A percentile compares a stretch with the other conserved stretches of the same genome.
phyloP scores from a whole-genome alignment of 1,140 invertebrate genomes.

The Halictus rubicundus region DNA sequence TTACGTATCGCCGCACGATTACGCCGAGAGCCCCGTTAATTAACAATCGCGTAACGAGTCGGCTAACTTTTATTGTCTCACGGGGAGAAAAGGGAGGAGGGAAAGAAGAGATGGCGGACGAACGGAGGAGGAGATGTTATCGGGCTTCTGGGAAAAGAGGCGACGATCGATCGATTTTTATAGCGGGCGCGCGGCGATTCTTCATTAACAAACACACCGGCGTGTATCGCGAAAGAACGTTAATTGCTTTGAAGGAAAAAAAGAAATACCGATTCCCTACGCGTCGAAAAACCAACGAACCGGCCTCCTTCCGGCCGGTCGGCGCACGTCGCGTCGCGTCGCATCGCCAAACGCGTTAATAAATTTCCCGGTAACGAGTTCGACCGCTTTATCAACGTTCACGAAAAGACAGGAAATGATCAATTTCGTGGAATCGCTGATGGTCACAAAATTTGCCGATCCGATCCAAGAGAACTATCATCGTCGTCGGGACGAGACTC shows the following conservation, averaged over 20 bases:
- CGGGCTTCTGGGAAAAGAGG: not conserved
- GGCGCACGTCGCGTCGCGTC: not conserved
- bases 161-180: constrained; percentile 33
- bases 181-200: not conserved
- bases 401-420: constrained; percentile 23
- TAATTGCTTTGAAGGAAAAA: not conserved
- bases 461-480: not conserved
- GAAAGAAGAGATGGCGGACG: no score
- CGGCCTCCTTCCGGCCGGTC: not conserved
- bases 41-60: constrained; percentile 23
- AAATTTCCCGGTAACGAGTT: constrained; percentile 25
- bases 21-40: constrained; percentile 19
- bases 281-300: not conserved
- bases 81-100: not conserved
- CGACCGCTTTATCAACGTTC: constrained; percentile 15
- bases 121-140: not conserved
- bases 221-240: not conserved
- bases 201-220: constrained; percentile 34
- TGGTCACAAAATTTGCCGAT: constrained; percentile 28
- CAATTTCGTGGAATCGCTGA: constrained; percentile 27
- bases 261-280: not conserved
- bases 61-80: not conserved
- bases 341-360: constrained; percentile 3
- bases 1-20: constrained; percentile 1
- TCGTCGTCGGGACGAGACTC: no score